Conservation (phyloP, 2,888 invertebrate species). For the Melipona bicolor region DNA sequence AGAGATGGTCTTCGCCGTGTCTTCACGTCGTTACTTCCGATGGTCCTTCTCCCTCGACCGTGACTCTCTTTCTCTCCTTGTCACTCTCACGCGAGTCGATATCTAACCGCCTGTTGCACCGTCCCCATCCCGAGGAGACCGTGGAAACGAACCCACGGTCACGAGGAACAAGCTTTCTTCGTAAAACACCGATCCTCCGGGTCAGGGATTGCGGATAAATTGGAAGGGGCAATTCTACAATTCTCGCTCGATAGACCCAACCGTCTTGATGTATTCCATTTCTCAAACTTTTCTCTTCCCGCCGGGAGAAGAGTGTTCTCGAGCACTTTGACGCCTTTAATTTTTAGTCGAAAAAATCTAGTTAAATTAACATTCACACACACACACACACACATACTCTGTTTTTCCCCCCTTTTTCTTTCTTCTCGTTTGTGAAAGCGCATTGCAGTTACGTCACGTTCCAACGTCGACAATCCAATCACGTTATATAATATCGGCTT, state of each 20-base stretch:
- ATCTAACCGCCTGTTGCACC: constrained; percentile 70
- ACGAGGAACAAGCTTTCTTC: constrained; percentile 54
- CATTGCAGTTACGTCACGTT: background rate
- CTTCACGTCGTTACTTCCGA: constrained; percentile 16
- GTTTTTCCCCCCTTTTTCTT: too few relatives aligned
- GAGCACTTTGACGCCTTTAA: too few relatives aligned
- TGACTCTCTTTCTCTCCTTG: constrained; percentile 27
- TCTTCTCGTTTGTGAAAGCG: constrained; percentile 31
- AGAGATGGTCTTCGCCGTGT: constrained; percentile 1
- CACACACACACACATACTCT: too few relatives aligned
- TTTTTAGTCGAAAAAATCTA: too few relatives aligned
- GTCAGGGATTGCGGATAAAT: constrained; percentile 56
- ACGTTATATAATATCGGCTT: background rate
- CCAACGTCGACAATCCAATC: constrained; percentile 7
- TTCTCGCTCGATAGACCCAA: constrained; percentile 42
- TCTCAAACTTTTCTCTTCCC: too few relatives aligned
- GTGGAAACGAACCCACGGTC: constrained; percentile 53
- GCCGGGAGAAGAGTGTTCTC: too few relatives aligned
- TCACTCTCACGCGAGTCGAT: constrained; percentile 64
- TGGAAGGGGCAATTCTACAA: constrained; percentile 60
- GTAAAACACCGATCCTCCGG: constrained; percentile 63
- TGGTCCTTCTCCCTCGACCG: background rate
- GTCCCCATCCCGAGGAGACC: constrained; percentile 43
- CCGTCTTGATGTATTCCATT: too few relatives aligned
- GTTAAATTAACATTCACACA: too few relatives aligned